A percentile compares a stretch with the other conserved stretches of the same genome.
Conservation (phyloP, 2,113 vertebrate species). For the Todiramphus chloris region DNA sequence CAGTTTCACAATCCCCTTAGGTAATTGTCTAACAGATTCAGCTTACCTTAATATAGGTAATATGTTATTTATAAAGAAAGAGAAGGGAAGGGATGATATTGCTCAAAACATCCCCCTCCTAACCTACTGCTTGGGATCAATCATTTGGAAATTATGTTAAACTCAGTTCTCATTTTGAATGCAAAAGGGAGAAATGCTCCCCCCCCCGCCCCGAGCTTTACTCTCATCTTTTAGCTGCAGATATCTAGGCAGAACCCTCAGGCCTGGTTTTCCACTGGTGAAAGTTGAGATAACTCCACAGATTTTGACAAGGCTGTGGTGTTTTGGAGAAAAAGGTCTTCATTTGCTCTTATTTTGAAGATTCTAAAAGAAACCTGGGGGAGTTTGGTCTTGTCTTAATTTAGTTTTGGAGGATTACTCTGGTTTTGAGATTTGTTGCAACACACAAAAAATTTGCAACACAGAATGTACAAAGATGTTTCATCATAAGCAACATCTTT, state of each 20-base stretch:
- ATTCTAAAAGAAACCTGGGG: not conserved
- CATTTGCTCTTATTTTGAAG: not conserved
- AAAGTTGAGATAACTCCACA: not conserved
- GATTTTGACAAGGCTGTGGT: not conserved
- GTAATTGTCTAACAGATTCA: conserved; percentile 72
- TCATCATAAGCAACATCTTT: not conserved
- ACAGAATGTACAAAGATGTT: not conserved
- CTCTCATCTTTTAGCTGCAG: not conserved
- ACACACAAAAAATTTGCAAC: not conserved
- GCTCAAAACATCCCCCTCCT: not conserved
- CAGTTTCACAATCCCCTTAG: conserved; percentile 60
- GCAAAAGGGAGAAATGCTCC: not conserved
- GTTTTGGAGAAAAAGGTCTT: not conserved
- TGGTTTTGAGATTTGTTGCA: not conserved
- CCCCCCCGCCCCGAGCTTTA: not conserved
- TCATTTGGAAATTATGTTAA: conserved; percentile 32
- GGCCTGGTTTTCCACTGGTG: not conserved
- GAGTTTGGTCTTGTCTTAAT: not conserved
- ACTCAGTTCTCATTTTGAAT: not conserved
- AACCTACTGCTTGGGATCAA: not conserved
- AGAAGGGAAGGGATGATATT: not conserved
- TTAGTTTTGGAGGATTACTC: not conserved
- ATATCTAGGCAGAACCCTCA: not conserved
- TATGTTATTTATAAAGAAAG: conserved; percentile 37
- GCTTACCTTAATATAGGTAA: conserved; percentile 69